Evolutionary conservation across 1,140 invertebrate genomes (phyloP), one percentile per base, ranked within the genome.

Genomic region (Theocolax elegans): DNA sequence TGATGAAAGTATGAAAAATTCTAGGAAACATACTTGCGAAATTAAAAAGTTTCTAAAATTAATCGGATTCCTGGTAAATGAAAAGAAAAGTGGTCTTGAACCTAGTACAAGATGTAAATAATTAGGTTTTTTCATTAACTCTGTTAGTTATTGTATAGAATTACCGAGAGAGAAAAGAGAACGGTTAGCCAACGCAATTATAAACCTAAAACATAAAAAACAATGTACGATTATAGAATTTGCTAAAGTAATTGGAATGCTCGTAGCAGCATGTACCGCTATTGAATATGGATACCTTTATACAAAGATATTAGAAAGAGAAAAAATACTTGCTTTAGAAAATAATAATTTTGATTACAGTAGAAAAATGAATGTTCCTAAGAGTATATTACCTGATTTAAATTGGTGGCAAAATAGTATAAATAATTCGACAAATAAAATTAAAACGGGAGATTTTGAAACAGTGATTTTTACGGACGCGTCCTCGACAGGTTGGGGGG

Each of bases 61-160:
- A 1, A 40, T 74, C 35, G 69, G 73, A 3, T 74, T 72, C 38
- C 0, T 54, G 21, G 42, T 72, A 46, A 72, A 74, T 40, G 21
- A 35, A 23, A 13, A 63, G 15, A 69, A 74, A 46, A 31, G 23
- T 13, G 1, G 44, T 0, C 15, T 73, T 21, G 8, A 15, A 23
- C 74, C 65, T 12, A 10, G 17, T 4, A 40, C 42, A 27, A n/a
- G 4, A 21, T 38, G 60, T 38, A 46, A 44, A 17, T 73, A 68
- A 58, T 46, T 72, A 49, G 71, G 71, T 0, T 67, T 74, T 46
- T 8, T 68, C n/a, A 49, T 71, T 19, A 38, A 72, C 51, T 42
- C 25, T 40, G 15, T 21, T 25, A n/a, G 60, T 15, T 53, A 66
- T 13, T 12, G 0, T 23, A 44, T 71, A 23, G 2, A 59, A 51